Base-by-base conservation (phyloP, 2,797 vertebrate species). In the Hippoglossus hippoglossus region DNA sequence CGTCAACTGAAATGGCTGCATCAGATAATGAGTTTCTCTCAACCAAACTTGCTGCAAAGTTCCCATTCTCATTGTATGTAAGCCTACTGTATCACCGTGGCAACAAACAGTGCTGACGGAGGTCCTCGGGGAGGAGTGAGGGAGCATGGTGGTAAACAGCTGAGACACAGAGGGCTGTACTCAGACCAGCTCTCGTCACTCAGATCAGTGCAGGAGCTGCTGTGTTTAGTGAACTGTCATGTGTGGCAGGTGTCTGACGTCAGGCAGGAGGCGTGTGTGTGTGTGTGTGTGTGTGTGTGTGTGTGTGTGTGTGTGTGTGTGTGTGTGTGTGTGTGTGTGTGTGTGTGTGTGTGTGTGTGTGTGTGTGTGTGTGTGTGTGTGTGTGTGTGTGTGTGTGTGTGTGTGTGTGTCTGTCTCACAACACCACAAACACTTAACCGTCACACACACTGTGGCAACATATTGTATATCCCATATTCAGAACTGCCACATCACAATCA, bases 1-100 rank as follows among this genome's bases (percentile, higher is more conserved):
- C 78, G 65, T 82, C 75, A 59, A 22, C 50, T 49, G 44, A 28
- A 74, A 50, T n/a, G 53, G 46, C 76, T 59, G 63, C 71, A 51
- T 81, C 57, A 55, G 49, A 83, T 81, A 83, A 88, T 78, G 84
- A 80, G 62, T 72, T 70, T 65, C 73, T 67, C 72, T 70, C 75
- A 57, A 71, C 74, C 67, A 50, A 86, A 83, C 77, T 82, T 69
- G 62, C 76, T 72, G 65, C 39, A 66, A 69, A 77, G 76, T 89
- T 81, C 54, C 74, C 26, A 0, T 63, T 81, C 71, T 63, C 72
- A 59, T 86, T 81, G 58, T 75, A 41, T 83, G 66, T 66, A 26
- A 73, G 52, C 71, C 58, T 79, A 65, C 73, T 84, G 81, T 81
- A 73, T 89, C 75, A 24, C 86, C 55, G n/a, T 82, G 81, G 85